Evolutionary conservation across 2,888 invertebrate species (phyloP), one percentile per base, ranked within the genome.

Genomic region (Leptura quadrifasciata): DNA sequence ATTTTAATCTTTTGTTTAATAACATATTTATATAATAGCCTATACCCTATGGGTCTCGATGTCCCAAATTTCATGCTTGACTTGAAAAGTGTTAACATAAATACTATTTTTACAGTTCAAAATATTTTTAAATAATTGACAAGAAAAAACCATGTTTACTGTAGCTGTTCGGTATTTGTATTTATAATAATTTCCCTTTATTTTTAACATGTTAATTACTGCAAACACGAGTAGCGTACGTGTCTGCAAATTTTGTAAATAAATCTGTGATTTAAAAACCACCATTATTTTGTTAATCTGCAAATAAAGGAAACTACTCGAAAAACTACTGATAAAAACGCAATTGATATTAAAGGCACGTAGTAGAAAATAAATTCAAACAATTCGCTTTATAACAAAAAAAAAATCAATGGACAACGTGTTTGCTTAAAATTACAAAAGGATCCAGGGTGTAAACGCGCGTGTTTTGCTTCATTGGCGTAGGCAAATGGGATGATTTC

Each of bases 321-420:
- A 47, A 47, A n/a, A n/a, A 47, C n/a, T 15, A 47, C 47, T 15
- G 47, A 47, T 47, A 15, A 47, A 39, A 47, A 47, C 47, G 15
- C 47, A 15, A 47, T 47, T 47, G 47, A 47, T 47, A 47, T 47
- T 47, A 47, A 47, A 47, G 47, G 47, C 47, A 47, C 47, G 47
- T 47, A 47, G 47, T n/a, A n/a, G 47, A 47, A 47, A 47, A 47
- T 47, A 47, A 47, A 47, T 47, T 15, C 47, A 47, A 47, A 47
- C 47, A 47, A 47, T 47, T 47, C 47, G 47, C 47, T 47, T 47
- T 47, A 47, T 47, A 47, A n/a, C 47, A 47, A 47, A 47, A 47
- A 47, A 47, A 47, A 47, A 47, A 47, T 47, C 47, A 47, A 47
- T 47, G n/a, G 47, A 47, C 39, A 39, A 39, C 47, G 47, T 47